Conservation (phyloP, 2,113 vertebrate genomes). For the Cnemophilus loriae region DNA sequence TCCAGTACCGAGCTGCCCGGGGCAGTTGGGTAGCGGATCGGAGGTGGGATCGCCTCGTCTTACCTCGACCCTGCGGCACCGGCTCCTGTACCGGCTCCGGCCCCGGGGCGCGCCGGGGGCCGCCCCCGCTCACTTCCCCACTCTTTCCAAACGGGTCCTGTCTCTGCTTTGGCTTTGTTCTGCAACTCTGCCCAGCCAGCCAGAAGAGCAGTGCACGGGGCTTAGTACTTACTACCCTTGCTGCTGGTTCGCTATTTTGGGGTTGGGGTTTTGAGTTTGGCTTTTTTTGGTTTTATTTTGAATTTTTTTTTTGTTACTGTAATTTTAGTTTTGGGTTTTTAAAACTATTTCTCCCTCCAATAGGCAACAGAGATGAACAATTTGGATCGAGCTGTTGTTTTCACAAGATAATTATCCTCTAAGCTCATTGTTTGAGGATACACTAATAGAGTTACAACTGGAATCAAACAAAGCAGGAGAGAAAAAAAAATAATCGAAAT, state of each 20-base stretch:
- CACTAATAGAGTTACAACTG: slow-evolving; percentile 51
- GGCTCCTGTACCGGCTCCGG: not conserved
- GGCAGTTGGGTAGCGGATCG: slow-evolving; percentile 62
- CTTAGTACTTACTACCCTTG: slow-evolving; percentile 4
- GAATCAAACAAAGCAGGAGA: slow-evolving; percentile 65
- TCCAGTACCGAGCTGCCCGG: slow-evolving; percentile 69
- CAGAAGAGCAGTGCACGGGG: slow-evolving; percentile 43
- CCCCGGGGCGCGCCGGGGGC: not conserved
- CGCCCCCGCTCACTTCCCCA: slow-evolving; percentile 6
- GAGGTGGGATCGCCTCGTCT: slow-evolving; percentile 9
- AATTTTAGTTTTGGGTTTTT: not conserved
- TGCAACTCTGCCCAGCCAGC: slow-evolving; percentile 32
- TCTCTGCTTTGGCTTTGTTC: slow-evolving; percentile 41
- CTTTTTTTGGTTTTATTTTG: not conserved
- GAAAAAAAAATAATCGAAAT: slow-evolving; percentile 34
- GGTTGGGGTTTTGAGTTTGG: not conserved
- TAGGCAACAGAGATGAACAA: slow-evolving; percentile 55
- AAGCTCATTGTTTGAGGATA: slow-evolving; percentile 60
- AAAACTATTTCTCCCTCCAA: slow-evolving; percentile 8
- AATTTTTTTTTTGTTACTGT: not conserved
- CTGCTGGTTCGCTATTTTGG: slow-evolving; percentile 1
- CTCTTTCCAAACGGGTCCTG: slow-evolving; percentile 49
- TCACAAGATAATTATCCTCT: slow-evolving; percentile 56
- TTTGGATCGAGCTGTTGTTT: slow-evolving; percentile 72
- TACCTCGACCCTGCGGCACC: slow-evolving; percentile 3